phyloP scores from a whole-genome alignment of 1,140 invertebrate species.

The Calephelis nemesis region DNA sequence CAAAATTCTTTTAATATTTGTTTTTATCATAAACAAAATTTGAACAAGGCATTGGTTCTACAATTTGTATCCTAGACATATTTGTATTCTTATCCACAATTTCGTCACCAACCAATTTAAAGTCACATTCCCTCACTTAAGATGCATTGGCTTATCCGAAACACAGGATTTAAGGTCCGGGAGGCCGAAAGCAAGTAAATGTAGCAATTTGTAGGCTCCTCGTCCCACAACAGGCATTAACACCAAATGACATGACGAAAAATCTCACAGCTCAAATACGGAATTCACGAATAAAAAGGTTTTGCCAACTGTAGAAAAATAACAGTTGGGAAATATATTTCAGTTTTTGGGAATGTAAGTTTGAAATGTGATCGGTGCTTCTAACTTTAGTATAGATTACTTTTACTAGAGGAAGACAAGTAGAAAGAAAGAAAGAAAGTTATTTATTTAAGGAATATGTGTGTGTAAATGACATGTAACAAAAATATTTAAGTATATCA shows the following conservation, averaged over 20 bases:
- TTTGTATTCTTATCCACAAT: conserved; percentile 35
- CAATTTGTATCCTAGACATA: conserved; percentile 24
- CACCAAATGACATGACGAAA: conserved; percentile 75
- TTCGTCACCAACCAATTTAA: conserved; percentile 60
- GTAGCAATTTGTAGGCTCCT: conserved; percentile 67
- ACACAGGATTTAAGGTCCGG: conserved; percentile 64
- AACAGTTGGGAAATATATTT: background rate
- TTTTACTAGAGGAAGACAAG: too few relatives aligned
- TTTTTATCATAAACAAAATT: background rate
- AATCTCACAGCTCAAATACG: conserved; percentile 64
- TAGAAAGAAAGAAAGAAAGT: too few relatives aligned
- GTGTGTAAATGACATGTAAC: too few relatives aligned
- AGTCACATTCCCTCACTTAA: conserved; percentile 63
- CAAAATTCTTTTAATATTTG: conserved; percentile 1
- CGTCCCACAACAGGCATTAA: conserved; percentile 67
- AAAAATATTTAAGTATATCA: too few relatives aligned
- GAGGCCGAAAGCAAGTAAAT: conserved; percentile 60
- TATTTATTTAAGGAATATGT: too few relatives aligned
- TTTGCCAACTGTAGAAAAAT: conserved; percentile 28
- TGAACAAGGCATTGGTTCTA: conserved; percentile 20
- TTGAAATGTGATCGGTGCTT: background rate
- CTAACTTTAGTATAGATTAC: too few relatives aligned
- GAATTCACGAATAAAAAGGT: conserved; percentile 60
- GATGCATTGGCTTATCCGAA: conserved; percentile 74
- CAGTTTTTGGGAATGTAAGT: background rate